Base-by-base conservation (phyloP, 30 jellyfish, hydroid and myxozoan species). In the Hydractinia symbiolongicarpus region DNA sequence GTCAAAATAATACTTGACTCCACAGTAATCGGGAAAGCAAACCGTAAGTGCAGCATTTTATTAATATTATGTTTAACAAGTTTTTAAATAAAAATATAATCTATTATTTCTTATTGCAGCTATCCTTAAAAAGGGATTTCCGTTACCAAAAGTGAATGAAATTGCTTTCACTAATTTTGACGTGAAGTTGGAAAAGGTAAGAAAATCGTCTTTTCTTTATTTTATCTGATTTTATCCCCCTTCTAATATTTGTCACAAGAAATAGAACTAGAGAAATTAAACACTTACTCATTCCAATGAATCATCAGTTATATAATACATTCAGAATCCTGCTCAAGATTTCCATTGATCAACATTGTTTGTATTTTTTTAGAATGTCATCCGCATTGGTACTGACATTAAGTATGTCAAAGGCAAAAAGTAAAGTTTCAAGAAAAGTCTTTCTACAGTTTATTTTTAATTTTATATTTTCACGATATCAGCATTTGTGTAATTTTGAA, bases 111-210 rank as follows among this genome's bases (percentile, higher is more conserved):
- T n/a, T 64, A 51, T 64, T 64, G 2, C 4, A 64, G 74, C 9
- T 9, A 1, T 64, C 9, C 74, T 64, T 13, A 64, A 64, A 51
- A 64, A 64, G 40, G 74, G 74, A n/a, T 64, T 64, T 51, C 74
- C 74, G 40, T 13, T 64, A 64, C 74, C 74, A 1, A 64, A 64
- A 64, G 74, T 64, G 74, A 51, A 64, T 51, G 74, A 64, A 64
- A 51, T 64, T 7, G 19, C 74, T n/a, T 51, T 64, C 52, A 8
- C 19, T 44, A 64, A 64, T 51, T 64, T 64, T 64, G 74, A 64
- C 7, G 5, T 64, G 7, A 44, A 64, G 40, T 13, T 64, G 8
- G 17, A 64, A 7, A 44, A 64, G 74, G 74, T 64, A 64, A 6
- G 9, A n/a, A 1, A 9, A 64, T 13, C 69, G 19, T 58, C 19